A percentile compares a stretch with the other conserved stretches of the same genome.
Conservation (phyloP, 1,140 invertebrate species). For the Cepaea nemoralis region DNA sequence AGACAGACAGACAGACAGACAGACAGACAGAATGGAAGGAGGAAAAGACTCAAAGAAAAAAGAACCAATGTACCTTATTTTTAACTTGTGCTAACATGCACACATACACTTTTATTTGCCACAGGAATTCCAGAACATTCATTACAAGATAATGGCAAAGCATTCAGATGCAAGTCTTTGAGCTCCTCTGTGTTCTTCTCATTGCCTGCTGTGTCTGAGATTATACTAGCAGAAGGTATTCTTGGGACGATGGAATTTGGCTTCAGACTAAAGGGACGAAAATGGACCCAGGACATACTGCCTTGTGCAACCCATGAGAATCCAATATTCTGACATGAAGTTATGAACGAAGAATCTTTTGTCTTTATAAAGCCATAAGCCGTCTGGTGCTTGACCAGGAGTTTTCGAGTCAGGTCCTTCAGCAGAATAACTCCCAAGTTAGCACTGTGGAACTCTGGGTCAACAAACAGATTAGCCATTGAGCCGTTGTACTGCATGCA, state of each 20-base stretch:
- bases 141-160: conserved; percentile 45
- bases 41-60: too few species aligned
- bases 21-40: too few species aligned
- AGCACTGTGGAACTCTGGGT: conserved; percentile 49
- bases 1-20: too few species aligned
- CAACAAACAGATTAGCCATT: conserved; percentile 58
- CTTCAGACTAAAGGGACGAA: not conserved
- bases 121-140: conserved; percentile 41
- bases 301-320: conserved; percentile 59
- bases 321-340: conserved; percentile 50
- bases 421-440: conserved; percentile 54
- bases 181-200: not conserved
- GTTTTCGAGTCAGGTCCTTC: conserved; percentile 50
- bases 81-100: conserved; percentile 37
- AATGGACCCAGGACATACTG: conserved; percentile 57
- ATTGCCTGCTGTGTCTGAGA: not conserved
- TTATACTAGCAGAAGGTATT: not conserved
- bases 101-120: conserved; percentile 3
- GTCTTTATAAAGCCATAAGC: conserved; percentile 57
- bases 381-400: conserved; percentile 47
- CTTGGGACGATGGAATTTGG: not conserved
- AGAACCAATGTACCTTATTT: not conserved
- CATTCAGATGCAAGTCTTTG: conserved; percentile 42
- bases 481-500: conserved; percentile 61
- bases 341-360: conserved; percentile 52